A percentile compares a stretch with the other conserved stretches of the same genome.
phyloP scores from a whole-genome alignment of 2,797 vertebrate genomes.

The Leucoraja ocellata region DNA sequence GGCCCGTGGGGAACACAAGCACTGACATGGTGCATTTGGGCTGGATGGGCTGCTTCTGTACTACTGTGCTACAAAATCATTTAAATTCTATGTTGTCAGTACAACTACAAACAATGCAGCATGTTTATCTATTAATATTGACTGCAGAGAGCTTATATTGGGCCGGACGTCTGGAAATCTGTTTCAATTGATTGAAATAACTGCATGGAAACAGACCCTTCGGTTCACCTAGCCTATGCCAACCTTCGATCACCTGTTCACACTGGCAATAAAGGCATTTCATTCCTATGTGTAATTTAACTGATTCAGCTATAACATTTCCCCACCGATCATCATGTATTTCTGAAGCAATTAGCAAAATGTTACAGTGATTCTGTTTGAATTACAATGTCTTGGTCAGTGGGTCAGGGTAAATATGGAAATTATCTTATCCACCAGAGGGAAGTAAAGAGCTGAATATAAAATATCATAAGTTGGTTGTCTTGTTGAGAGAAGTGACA shows the following conservation, averaged over 20 bases:
- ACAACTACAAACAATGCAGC: background rate
- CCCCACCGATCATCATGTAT: background rate
- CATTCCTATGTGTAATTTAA: background rate
- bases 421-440: constrained; percentile 12
- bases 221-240: too few relatives aligned
- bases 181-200: background rate
- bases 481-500: background rate
- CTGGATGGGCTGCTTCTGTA: background rate
- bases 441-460: constrained; percentile 38
- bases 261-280: background rate
- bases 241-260: too few relatives aligned
- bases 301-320: background rate
- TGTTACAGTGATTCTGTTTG: background rate
- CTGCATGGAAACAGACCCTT: too few relatives aligned
- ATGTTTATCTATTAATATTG: background rate
- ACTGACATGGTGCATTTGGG: background rate
- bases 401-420: background rate
- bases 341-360: background rate
- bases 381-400: background rate
- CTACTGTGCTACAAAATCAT: background rate
- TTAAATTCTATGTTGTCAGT: too few relatives aligned
- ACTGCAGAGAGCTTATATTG: background rate
- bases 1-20: background rate
- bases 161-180: background rate
- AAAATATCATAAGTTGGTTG: background rate